Conservation (phyloP, 1,140 invertebrate genomes). For the Colletes latitarsis region DNA sequence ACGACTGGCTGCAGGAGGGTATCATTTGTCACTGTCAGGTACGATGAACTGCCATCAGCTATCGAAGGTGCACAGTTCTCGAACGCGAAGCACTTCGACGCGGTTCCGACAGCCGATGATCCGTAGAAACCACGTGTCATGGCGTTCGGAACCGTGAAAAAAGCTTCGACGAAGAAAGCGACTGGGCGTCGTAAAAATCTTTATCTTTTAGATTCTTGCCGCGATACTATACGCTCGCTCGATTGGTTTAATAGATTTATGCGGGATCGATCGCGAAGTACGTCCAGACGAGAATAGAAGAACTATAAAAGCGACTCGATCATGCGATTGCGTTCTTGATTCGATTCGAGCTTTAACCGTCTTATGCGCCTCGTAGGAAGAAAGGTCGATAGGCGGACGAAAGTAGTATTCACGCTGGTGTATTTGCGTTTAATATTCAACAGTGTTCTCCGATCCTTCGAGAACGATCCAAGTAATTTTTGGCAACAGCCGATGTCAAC, state of each 20-base stretch:
- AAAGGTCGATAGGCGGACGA: too few species aligned
- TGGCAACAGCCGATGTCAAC: conserved; percentile 64
- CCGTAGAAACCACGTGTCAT: background rate
- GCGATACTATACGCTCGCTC: too few species aligned
- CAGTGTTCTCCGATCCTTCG: conserved; percentile 18
- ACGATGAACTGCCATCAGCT: background rate
- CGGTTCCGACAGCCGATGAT: background rate
- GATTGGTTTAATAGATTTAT: too few species aligned
- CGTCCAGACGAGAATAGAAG: too few species aligned
- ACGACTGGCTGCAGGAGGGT: background rate
- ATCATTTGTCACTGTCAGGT: conserved; percentile 33
- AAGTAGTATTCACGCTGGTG: background rate
- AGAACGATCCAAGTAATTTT: conserved; percentile 44
- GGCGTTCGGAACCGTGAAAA: too few species aligned
- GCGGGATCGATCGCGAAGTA: too few species aligned
- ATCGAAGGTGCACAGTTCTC: background rate
- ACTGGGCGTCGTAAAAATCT: too few species aligned
- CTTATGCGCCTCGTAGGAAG: too few species aligned
- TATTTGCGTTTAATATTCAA: conserved; percentile 44
- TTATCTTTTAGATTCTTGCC: too few species aligned
- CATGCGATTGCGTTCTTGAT: too few species aligned
- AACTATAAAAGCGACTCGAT: too few species aligned
- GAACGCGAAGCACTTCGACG: background rate
- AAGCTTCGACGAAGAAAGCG: background rate
- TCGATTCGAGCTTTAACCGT: too few species aligned